Base-by-base conservation (phyloP, 2,797 vertebrate species). In the Sebastes cheni region DNA sequence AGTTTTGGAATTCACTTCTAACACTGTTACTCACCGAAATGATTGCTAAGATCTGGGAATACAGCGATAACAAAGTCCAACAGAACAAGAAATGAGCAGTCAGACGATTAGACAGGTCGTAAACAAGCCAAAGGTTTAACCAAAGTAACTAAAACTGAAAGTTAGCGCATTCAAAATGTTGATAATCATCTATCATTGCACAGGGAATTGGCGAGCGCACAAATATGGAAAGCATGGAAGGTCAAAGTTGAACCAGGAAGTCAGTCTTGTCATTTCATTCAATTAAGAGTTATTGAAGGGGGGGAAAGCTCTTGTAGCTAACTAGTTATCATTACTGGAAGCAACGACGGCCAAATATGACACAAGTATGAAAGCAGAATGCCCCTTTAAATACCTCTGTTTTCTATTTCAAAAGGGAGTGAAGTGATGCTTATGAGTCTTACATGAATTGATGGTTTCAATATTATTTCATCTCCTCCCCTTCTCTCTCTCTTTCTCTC, bases 381-480 rank as follows among this genome's bases (percentile, higher is more conserved):
- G 67, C 78, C 67, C 55, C 36, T 86, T 81, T 59, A 66, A 61
- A 80, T 55, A 68, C 22, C 54, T 8, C 0, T 65, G 55, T 76
- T 67, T 62, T 11, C 56, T 14, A 67, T 71, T 83, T 84, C 61
- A 82, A 69, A 78, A 67, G 59, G 59, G 69, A 71, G 23, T 60
- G 62, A 78, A 59, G 61, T 27, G 56, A 86, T 77, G 85, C 81
- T 77, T 73, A 76, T 68, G 85, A 90, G 85, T 81, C 83, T 84
- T 82, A 91, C 84, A 87, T 91, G 90, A 92, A 93, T 91, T 90
- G 86, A 94, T 89, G 91, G 89, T 86, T 88, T 88, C 81, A 89
- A 90, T 90, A 86, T 82, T 78, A 84, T 88, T 84, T 69, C 83
- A 79, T 80, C 90, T 82, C 85, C 87, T 83, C 76, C 67, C 42